Evolutionary conservation across 2,797 vertebrate species (phyloP), one percentile per base, ranked within the genome.

Genomic region (Sebastiscus albofasciatus): DNA sequence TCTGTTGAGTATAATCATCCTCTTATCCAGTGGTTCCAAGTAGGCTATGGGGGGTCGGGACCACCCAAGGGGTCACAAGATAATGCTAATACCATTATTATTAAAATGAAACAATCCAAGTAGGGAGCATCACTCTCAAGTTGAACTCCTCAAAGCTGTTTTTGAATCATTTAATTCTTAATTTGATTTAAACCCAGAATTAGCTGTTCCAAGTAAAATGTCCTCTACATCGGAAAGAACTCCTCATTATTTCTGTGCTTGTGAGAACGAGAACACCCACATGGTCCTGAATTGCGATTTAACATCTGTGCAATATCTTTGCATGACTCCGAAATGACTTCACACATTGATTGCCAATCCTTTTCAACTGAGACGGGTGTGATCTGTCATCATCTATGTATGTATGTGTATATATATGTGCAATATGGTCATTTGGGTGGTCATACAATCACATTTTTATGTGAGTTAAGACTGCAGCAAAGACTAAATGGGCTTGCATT

Each of bases 291-390:
- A 26, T 31, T 24, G 3, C 24, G 12, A n/a, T 56, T 66, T 49
- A 77, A 75, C 62, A 82, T 77, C 76, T 77, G 64, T 71, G 62
- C 26, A 82, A 39, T 67, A 52, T n/a, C 29, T 54, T 39, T 33
- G 64, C 33, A 60, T 67, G 36, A 56, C 27, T 77, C 49, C 33
- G 80, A n/a, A n/a, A 46, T 75, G 78, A 80, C 58, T 68, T 78
- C 82, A 83, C 56, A 62, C 56, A 31, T 22, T 46, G 8, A 74
- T 79, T 42, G 27, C 11, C 20, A 55, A 3, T 61, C 22, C 3
- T 14, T 77, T 39, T 26, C 66, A 72, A 67, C 13, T 62, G 56
- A 61, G 61, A 64, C 3, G 46, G 69, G 72, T 74, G 71, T 34
- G 18, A 46, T 46, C 42, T 18, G 74, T 54, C 22, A n/a, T 24